These are phyloP conservation scores for Lucifuga dentata DNA, from an alignment of 2,113 vertebrate genomes.

Conservation along the genomic window DNA sequence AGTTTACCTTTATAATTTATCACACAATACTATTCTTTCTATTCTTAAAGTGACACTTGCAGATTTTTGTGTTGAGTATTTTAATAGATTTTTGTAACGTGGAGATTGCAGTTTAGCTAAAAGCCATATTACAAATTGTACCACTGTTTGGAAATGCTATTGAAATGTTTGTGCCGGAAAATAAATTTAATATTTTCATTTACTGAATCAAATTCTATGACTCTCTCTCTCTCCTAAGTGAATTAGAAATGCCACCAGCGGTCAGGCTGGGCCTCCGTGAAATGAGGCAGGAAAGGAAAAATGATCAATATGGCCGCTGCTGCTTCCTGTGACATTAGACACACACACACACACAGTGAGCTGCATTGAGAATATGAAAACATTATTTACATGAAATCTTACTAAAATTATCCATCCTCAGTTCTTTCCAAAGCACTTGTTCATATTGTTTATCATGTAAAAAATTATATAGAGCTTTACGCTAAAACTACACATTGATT, in stretches of 20 bases:
- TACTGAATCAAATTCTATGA: not conserved
- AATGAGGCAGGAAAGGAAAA: slow-evolving; percentile 46
- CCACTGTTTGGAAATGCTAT: not conserved
- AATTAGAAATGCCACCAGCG: slow-evolving; percentile 30
- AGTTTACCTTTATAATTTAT: no score
- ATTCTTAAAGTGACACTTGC: no score
- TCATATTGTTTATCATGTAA: not conserved
- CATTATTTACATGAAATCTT: slow-evolving; percentile 1
- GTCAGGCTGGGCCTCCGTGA: slow-evolving; percentile 33
- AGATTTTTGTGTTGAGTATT: no score
- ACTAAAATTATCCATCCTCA: not conserved
- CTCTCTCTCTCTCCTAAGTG: not conserved
- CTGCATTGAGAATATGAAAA: slow-evolving; percentile 4
- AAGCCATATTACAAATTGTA: not conserved
- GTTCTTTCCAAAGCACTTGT: not conserved
- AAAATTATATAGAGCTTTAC: no score
- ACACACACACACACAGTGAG: not conserved
- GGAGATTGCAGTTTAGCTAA: not conserved
- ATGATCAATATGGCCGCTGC: slow-evolving; percentile 39
- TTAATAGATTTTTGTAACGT: not conserved
- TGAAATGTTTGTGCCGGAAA: slow-evolving; percentile 11
- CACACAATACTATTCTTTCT: no score
- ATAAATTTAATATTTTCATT: not conserved
- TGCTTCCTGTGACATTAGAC: slow-evolving; percentile 42
- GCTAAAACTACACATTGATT: no score